Conservation (phyloP, 2,797 vertebrate species). For the Spea hammondii region DNA sequence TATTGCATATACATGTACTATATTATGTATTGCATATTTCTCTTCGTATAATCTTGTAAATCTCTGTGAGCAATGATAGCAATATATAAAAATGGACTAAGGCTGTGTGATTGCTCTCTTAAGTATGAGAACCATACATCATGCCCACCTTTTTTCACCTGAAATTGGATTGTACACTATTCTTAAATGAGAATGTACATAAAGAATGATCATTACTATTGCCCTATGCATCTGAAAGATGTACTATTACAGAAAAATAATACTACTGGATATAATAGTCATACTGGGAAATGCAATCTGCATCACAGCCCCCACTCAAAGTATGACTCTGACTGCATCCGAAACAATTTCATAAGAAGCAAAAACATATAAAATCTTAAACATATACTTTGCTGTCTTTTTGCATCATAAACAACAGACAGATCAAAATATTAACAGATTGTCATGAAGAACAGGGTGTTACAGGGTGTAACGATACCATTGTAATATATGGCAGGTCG, state of each 20-base stretch:
- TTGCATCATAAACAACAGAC: too few species aligned
- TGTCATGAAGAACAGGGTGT: too few species aligned
- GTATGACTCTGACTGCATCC: background rate
- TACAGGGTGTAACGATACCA: too few species aligned
- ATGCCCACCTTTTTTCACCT: background rate
- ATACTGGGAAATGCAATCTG: background rate
- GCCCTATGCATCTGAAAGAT: background rate
- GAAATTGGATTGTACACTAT: background rate
- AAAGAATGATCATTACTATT: constrained; percentile 1
- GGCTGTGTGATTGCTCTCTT: background rate
- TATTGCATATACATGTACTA: background rate
- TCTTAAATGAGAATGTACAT: constrained; percentile 3
- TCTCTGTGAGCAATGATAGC: background rate
- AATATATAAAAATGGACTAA: constrained; percentile 2
- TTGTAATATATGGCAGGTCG: too few species aligned
- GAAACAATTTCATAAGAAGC: too few species aligned
- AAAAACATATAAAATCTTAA: too few species aligned
- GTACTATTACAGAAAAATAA: background rate
- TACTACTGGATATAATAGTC: background rate
- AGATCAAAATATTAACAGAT: too few species aligned
- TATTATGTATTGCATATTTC: background rate
- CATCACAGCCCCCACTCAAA: background rate
- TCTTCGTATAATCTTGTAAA: constrained; percentile 13
- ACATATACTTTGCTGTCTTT: too few species aligned
- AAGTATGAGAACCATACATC: background rate